Evolutionary conservation across 2,888 invertebrate genomes (phyloP), one percentile per base, ranked within the genome.

Genomic region (Nymphalis urticae): DNA sequence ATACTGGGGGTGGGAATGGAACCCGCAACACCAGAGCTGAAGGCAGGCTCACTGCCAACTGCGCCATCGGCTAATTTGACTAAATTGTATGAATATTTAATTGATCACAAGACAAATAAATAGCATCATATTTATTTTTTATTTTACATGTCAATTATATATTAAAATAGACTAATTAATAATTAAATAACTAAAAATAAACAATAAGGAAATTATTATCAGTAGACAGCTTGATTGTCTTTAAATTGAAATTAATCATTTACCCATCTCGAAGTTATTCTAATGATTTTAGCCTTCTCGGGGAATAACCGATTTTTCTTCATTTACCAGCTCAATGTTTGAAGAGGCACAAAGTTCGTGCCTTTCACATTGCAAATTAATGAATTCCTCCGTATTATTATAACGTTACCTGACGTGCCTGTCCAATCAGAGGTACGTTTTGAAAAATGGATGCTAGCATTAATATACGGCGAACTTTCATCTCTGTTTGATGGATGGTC

Each of bases 371-470:
- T 66, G 54, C 60, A 72, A 77, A 77, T 78, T 74, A 72, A 74
- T 72, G 69, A 69, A 70, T 64, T 70, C 66, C 62, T 58, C 70
- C 71, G 67, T 72, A 72, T 76, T 70, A 76, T 77, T 74, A 75
- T 73, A 77, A 74, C 75, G 74, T 75, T 75, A 76, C 75, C 75
- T 74, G 73, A 75, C 76, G 66, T 64, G 69, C 63, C 75, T 78
- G 81, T 82, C 86, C 83, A 86, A 86, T 88, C 84, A 83, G 71
- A 77, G 66, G 76, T 75, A 71, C 74, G 51, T 71, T 73, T 79
- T 85, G 89, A 89, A 87, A 86, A 88, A 88, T 86, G 83, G 78
- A 75, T 72, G 68, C 62, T 73, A 77, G 77, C 76, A 77, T 77
- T 80, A 81, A 82, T 80, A 82, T 62, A 68, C 48, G 70, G 10